A percentile compares a stretch with the other conserved stretches of the same genome.
phyloP scores from a whole-genome alignment of 2,797 vertebrate genomes.

The Helicolenus hilgendorfi region DNA sequence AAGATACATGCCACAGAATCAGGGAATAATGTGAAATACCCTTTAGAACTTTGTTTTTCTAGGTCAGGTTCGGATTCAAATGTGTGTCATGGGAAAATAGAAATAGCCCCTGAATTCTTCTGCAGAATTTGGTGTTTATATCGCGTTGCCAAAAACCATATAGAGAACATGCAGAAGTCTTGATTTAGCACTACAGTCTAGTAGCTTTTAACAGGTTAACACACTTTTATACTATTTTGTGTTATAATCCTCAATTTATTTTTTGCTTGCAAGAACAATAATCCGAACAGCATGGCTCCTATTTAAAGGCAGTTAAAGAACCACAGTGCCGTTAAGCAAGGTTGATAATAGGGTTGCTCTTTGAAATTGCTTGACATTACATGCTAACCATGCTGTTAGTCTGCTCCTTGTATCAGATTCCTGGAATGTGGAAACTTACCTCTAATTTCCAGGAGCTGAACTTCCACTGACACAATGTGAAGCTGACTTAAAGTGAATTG shows the following conservation, averaged over 20 bases:
- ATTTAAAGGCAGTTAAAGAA: conserved; percentile 43
- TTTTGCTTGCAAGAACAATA: conserved; percentile 20
- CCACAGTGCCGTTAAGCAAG: conserved; percentile 27
- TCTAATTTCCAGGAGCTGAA: conserved; percentile 62
- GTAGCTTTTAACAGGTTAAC: conserved; percentile 19
- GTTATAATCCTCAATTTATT: conserved; percentile 10
- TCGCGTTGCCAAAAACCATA: conserved; percentile 46
- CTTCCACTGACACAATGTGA: conserved; percentile 49
- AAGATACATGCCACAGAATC: conserved; percentile 70
- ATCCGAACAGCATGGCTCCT: conserved; percentile 29
- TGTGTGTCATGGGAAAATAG: conserved; percentile 60
- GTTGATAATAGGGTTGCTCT: conserved; percentile 63
- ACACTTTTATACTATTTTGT: conserved; percentile 20
- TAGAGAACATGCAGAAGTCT: conserved; percentile 1
- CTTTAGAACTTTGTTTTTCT: conserved; percentile 57
- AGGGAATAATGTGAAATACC: conserved; percentile 69
- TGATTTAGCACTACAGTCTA: conserved; percentile 15
- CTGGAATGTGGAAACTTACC: conserved; percentile 56
- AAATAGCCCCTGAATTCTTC: conserved; percentile 48
- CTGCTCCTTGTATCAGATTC: conserved; percentile 53
- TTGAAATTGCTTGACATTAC: conserved; percentile 46
- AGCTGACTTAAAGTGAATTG: conserved; percentile 2
- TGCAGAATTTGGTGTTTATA: conserved; percentile 54
- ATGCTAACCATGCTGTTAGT: conserved; percentile 53
- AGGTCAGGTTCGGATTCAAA: conserved; percentile 59